Percentiles rank a stretch among this genome's conserved stretches.
phyloP scores from a whole-genome alignment of 1,140 invertebrate species.

The Drosophila mayri region DNA sequence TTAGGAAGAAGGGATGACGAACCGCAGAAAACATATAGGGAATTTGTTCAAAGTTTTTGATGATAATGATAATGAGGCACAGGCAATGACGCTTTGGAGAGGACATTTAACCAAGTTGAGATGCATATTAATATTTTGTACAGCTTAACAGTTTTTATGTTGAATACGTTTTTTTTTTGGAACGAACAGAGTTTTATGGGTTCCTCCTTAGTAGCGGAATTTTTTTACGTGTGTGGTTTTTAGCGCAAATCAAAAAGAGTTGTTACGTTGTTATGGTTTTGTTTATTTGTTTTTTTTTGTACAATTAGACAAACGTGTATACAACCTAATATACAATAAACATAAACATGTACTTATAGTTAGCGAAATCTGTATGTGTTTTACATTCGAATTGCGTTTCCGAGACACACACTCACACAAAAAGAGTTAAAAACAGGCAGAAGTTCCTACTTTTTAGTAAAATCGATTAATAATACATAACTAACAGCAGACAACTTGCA shows the following conservation, averaged over 20 bases:
- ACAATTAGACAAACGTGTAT: constrained; percentile 36
- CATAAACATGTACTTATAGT: constrained; percentile 58
- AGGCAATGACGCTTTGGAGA: constrained; percentile 25
- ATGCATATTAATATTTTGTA: constrained; percentile 53
- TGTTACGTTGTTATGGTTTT: constrained; percentile 62
- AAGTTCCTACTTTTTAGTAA: constrained; percentile 83
- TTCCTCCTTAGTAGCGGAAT: constrained; percentile 57
- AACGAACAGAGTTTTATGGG: constrained; percentile 33
- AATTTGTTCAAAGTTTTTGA: constrained; percentile 71
- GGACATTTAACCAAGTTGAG: constrained; percentile 15
- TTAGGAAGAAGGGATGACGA: constrained; percentile 4
- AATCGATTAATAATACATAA: constrained; percentile 53
- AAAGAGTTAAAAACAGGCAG: constrained; percentile 60
- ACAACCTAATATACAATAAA: constrained; percentile 54
- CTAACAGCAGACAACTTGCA: constrained; percentile 61
- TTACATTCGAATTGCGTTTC: constrained; percentile 62
- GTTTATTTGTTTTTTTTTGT: constrained; percentile 54
- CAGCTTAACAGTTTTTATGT: constrained; percentile 54
- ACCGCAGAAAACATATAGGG: constrained; percentile 46
- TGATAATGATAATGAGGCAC: constrained; percentile 20
- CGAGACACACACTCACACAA: constrained; percentile 41
- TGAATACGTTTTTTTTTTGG: constrained; percentile 28
- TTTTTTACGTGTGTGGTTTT: constrained; percentile 45
- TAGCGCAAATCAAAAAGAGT: constrained; percentile 47
- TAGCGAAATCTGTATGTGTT: constrained; percentile 73